Conservation (phyloP, 2,113 vertebrate genomes). For the Puntigrus tetrazona region DNA sequence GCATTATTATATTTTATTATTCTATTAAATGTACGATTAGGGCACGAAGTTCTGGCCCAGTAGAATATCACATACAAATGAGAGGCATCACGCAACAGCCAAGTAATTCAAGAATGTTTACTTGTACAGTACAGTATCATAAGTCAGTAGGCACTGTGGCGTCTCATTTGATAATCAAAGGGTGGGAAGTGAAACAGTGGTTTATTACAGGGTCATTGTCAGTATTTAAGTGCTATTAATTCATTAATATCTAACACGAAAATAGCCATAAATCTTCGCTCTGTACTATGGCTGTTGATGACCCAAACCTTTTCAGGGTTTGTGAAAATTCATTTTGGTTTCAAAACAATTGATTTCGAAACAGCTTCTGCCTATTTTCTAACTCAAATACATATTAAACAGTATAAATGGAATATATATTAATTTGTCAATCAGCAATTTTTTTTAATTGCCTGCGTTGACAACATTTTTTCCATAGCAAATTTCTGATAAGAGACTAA, state of each 20-base stretch:
- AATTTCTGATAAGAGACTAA: background rate
- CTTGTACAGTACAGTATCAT: conserved; percentile 16
- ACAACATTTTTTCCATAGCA: background rate
- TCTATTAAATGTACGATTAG: background rate
- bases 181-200: background rate
- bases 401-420: background rate
- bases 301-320: background rate
- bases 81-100: background rate
- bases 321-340: background rate
- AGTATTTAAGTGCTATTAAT: background rate
- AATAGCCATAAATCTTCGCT: background rate
- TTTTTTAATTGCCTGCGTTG: background rate
- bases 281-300: background rate
- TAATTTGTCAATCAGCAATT: background rate
- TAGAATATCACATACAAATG: background rate
- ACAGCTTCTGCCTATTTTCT: background rate
- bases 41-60: background rate
- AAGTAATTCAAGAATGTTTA: conserved; percentile 4
- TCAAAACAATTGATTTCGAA: background rate
- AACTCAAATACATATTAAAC: background rate
- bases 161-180: background rate
- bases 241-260: background rate
- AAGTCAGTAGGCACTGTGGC: conserved; percentile 29
- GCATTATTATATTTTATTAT: background rate
- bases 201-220: background rate